Base-by-base conservation (phyloP, 1,140 invertebrate genomes). In the Pseudomyrmex cubaensis region DNA sequence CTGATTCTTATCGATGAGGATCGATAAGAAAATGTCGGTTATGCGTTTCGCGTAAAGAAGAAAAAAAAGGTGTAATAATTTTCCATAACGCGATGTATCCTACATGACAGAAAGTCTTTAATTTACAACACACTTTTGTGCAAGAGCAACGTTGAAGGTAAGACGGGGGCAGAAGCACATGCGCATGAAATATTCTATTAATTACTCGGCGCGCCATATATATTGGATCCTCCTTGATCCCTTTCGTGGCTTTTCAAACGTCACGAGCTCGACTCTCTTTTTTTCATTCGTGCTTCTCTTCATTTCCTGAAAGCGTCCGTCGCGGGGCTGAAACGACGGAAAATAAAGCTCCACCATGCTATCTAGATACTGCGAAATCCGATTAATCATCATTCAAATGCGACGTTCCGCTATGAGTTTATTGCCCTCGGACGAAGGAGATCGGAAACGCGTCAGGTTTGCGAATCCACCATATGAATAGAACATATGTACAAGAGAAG, bases 231-330 rank as follows among this genome's bases (percentile, higher is more conserved):
- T 57, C 7, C 50, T 13, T 35, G 35, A 35, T 35, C 35, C 35
- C 35, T 35, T 35, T 46, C 50, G 22, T 22, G 48, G 57, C 70
- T 82, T 77, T 82, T 82, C 78, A 82, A 82, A 82, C 13, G 50
- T 82, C 78, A 82, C 1, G 54, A 61, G 15, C 46, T 17, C 15
- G 70, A 5, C 15, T 72, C 54, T 72, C 44, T 73, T 75, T 35
- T 35, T 75, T 52, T 22, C 69, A 57, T 62, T 62, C 50, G 48
- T 56, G 54, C 17, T 48, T 80, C 76, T 48, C 44, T 82, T 82
- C 70, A 74, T 82, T 82, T 82, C 70, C 61, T 74, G 78, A 82
- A 82, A 73, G 25, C 78, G 78, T 74, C 44, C 20, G 56, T 82
- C 57, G 57, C 13, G 35, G n/a, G 25, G 35, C 10, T 74, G 70